Evolutionary conservation across 2,797 vertebrate species (phyloP), one percentile per base, ranked within the genome.

Genomic region (Cheirogaleus major): DNA sequence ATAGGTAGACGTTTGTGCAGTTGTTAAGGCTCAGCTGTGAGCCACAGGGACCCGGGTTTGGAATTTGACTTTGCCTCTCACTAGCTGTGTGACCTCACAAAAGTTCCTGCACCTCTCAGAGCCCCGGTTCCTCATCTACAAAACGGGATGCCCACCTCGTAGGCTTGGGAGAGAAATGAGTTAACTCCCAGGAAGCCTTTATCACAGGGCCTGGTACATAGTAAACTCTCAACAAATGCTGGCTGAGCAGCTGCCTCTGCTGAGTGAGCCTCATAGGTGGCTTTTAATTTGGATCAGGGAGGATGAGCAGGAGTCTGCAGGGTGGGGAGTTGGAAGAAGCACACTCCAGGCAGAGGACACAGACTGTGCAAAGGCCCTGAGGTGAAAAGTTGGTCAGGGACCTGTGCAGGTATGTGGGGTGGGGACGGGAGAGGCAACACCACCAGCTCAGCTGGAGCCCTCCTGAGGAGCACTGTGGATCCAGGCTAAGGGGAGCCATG

Each of bases 371-470:
- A 97, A 92, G 85, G 81, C 32, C 78, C 78, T 2, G 9, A 4
- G 50, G 89, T 45, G 32, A 82, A 61, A 52, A 38, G 12, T 2
- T 75, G 72, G 48, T 78, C 15, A 48, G 75, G 88, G 27, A 82
- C 25, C 70, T 41, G 30, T 57, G n/a, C 8, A 63, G 32, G 17
- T 7, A 0, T 11, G 32, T 57, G 57, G 17, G n/a, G 41, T 11
- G 50, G 1, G 9, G 48, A 7, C 0, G 2, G 4, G 25, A 32
- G 4, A 50, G 22, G 22, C 23, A 45, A 55, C 2, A 2, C 59
- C 17, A 9, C 22, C 43, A 50, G 61, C 81, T 81, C 22, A 23
- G 23, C 4, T 63, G 78, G 67, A 32, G 22, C 50, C 65, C 11
- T 80, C 30, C 75, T 38, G 55, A 8, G 80, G 55, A 86, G 67